Evolutionary conservation across 2,797 vertebrate species (phyloP).

Genomic region (Eulemur mongoz): DNA sequence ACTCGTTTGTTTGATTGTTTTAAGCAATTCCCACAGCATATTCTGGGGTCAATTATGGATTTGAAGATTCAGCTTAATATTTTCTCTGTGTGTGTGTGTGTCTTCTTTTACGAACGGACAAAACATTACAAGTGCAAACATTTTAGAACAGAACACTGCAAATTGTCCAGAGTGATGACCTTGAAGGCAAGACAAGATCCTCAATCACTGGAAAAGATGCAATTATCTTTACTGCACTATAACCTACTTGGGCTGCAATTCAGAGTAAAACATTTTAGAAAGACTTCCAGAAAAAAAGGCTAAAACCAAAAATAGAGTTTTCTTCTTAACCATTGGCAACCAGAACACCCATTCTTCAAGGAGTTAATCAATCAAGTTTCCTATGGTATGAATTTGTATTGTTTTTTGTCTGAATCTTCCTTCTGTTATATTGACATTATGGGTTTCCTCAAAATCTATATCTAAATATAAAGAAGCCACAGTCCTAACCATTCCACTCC

Average conservation of each 20-base stretch:
- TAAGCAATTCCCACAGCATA: background rate
- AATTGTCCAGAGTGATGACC: background rate
- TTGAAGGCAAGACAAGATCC: slow-evolving; percentile 27
- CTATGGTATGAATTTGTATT: background rate
- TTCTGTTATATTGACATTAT: background rate
- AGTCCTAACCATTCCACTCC: background rate
- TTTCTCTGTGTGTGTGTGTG: background rate
- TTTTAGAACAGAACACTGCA: slow-evolving; percentile 15
- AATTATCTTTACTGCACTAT: slow-evolving; percentile 40
- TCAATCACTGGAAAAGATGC: slow-evolving; percentile 35
- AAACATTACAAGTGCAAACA: background rate
- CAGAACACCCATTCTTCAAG: background rate
- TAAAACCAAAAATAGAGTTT: background rate
- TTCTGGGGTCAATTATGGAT: background rate
- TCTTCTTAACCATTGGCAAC: slow-evolving; percentile 23
- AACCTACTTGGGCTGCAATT: slow-evolving; percentile 21
- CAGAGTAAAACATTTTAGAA: slow-evolving; percentile 44
- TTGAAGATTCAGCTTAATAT: background rate
- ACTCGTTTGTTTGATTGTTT: background rate
- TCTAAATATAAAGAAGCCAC: background rate
- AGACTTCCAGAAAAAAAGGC: slow-evolving; percentile 21
- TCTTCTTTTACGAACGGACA: background rate
- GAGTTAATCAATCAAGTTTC: background rate
- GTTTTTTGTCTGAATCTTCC: background rate
- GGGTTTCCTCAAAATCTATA: background rate